A percentile compares a stretch with the other conserved stretches of the same genome.
Conservation (phyloP, 1,140 invertebrate species). For the Achroia grisella region DNA sequence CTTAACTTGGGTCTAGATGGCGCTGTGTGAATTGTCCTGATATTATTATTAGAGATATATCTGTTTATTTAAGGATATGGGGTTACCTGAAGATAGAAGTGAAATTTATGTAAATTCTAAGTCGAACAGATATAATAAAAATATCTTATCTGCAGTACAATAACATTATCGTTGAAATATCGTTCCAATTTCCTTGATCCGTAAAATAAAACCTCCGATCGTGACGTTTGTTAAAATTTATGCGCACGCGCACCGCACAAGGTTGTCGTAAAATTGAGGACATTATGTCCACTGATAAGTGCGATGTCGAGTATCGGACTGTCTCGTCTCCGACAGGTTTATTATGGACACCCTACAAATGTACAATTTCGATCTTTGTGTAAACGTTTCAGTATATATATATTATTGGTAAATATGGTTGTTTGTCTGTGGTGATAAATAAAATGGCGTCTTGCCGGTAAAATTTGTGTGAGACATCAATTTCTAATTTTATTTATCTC, state of each 20-base stretch:
- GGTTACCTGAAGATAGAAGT: background rate
- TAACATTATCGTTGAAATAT: slow-evolving; percentile 67
- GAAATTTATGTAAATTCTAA: background rate
- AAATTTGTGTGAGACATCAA: no score
- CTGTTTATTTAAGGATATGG: background rate
- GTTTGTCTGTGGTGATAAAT: no score
- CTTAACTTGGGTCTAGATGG: no score
- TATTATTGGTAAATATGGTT: no score
- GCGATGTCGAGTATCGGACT: slow-evolving; percentile 49
- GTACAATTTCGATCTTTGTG: slow-evolving; percentile 36
- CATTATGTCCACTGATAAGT: slow-evolving; percentile 66
- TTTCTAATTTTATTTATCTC: no score
- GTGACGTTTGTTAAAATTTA: slow-evolving; percentile 66
- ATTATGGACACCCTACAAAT: slow-evolving; percentile 61
- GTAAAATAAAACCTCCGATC: slow-evolving; percentile 59
- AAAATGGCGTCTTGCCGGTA: no score
- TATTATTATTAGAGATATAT: no score
- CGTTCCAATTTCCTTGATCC: slow-evolving; percentile 67
- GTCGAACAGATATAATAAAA: slow-evolving; percentile 42
- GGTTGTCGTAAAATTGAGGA: slow-evolving; percentile 67
- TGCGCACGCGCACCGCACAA: slow-evolving; percentile 45
- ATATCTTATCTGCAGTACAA: slow-evolving; percentile 55
- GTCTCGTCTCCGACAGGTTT: slow-evolving; percentile 53
- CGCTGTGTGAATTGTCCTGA: no score
- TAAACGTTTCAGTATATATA: slow-evolving; percentile 3